These are phyloP conservation scores for Centropus unirufus DNA, from an alignment of 2,113 vertebrate genomes.

Conservation along the genomic window DNA sequence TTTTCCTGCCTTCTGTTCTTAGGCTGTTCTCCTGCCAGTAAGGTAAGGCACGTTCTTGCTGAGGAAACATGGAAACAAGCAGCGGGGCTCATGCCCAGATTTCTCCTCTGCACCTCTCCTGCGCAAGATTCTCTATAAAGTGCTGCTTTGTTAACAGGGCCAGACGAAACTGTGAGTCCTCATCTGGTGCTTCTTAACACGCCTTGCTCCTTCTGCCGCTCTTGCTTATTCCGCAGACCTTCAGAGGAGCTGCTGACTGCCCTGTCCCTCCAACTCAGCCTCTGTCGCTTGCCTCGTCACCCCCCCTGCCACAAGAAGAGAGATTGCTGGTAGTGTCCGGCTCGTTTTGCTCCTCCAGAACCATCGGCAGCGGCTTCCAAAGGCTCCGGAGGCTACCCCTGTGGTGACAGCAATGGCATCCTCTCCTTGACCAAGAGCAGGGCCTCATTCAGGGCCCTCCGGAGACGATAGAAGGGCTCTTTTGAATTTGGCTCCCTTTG, in stretches of 20 bases:
- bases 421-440: neutral
- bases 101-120: neutral
- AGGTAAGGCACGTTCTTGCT: neutral
- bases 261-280: neutral
- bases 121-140: neutral
- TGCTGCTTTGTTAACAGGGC: neutral
- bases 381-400: neutral
- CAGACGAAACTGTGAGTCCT: neutral
- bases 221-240: neutral
- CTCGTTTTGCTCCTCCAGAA: neutral
- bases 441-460: neutral
- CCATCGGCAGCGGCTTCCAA: neutral
- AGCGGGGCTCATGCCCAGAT: neutral
- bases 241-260: neutral
- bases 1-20: neutral
- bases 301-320: neutral
- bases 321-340: neutral
- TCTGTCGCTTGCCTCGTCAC: neutral
- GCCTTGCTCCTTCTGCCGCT: neutral
- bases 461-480: neutral
- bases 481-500: constrained; percentile 15
- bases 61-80: neutral
- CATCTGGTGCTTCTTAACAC: fast-evolving
- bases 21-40: neutral
- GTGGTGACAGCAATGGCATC: neutral